Conservation (phyloP, 2,888 invertebrate genomes). For the Craniophora ligustri region DNA sequence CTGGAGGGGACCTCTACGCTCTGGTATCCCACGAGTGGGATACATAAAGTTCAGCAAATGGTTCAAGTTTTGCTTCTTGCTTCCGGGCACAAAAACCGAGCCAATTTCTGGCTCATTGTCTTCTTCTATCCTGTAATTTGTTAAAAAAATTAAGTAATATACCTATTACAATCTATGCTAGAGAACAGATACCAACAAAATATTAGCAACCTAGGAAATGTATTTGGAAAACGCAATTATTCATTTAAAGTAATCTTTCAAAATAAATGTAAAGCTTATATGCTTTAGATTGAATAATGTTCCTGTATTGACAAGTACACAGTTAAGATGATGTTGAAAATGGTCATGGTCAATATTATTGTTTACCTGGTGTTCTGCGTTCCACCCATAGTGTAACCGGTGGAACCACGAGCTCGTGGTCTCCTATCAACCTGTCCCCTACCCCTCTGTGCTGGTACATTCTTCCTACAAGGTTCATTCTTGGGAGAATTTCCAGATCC, state of each 20-base stretch:
- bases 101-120: conserved; percentile 92
- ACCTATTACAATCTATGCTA: too few species aligned
- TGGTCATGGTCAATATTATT: too few species aligned
- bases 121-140: conserved; percentile 80
- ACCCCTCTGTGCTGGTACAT: conserved; percentile 91
- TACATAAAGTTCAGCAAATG: conserved; percentile 98
- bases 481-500: conserved; percentile 87
- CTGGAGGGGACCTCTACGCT: conserved; percentile 69
- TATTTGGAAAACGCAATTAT: too few species aligned
- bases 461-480: conserved; percentile 90
- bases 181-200: too few species aligned
- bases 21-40: conserved; percentile 88
- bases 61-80: conserved; percentile 97
- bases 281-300: too few species aligned
- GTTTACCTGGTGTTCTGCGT: conserved; percentile 91
- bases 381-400: conserved; percentile 88
- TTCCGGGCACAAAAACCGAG: conserved; percentile 94
- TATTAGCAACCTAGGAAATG: too few species aligned
- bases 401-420: conserved; percentile 89
- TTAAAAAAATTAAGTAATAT: neutral
- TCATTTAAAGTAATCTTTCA: too few species aligned
- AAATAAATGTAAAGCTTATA: too few species aligned
- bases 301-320: too few species aligned
- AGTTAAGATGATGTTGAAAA: too few species aligned
- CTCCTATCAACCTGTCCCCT: conserved; percentile 92